These are phyloP conservation scores for Lycophotia porphyrea DNA, from an alignment of 2,888 invertebrate genomes.

Conservation along the genomic window DNA sequence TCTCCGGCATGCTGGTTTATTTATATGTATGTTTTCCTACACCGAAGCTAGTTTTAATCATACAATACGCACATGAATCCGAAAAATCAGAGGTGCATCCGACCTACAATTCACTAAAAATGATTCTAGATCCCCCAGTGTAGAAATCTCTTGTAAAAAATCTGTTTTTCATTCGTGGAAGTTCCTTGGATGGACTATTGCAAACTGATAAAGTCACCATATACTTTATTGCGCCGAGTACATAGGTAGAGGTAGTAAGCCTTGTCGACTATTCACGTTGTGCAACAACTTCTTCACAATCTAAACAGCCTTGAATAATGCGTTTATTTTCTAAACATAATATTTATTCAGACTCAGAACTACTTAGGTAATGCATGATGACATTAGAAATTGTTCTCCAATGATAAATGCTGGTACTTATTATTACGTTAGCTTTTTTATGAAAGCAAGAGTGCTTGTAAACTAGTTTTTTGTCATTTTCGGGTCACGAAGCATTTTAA, in stretches of 20 bases:
- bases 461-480: constrained; percentile 20
- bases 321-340: constrained; percentile 28
- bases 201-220: not conserved
- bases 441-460: constrained; percentile 33
- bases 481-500: constrained; percentile 9
- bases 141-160: not conserved
- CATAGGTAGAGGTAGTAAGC: not conserved
- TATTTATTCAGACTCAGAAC: constrained; percentile 33
- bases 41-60: too few species aligned
- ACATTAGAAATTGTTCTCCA: constrained; percentile 40
- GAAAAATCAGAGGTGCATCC: too few species aligned
- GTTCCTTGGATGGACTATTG: not conserved
- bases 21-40: too few species aligned
- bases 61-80: too few species aligned
- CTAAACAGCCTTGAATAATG: constrained; percentile 19
- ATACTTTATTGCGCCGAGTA: not conserved
- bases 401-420: constrained; percentile 28
- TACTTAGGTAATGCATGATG: constrained; percentile 40
- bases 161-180: not conserved
- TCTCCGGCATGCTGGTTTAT: too few species aligned
- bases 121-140: not conserved
- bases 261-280: not conserved
- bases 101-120: not conserved
- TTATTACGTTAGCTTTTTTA: constrained; percentile 23
- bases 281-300: not conserved